A percentile compares a stretch with the other conserved stretches of the same genome.
phyloP scores from a whole-genome alignment of 2,797 vertebrate genomes.

The Pelobates cultripes region DNA sequence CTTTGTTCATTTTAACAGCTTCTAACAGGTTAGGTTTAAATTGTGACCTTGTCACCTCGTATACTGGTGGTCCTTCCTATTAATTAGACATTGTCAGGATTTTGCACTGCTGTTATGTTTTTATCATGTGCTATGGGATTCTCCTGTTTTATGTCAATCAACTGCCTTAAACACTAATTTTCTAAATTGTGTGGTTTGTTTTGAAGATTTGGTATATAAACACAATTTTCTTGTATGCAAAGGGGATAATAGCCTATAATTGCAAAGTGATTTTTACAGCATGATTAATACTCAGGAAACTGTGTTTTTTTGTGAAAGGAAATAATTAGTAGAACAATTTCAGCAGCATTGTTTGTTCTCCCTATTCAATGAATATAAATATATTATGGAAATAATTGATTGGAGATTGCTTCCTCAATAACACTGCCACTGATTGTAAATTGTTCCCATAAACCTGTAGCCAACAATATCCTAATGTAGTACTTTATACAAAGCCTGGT shows the following conservation, averaged over 20 bases:
- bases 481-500: slow-evolving; percentile 66
- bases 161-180: slow-evolving; percentile 22
- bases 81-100: slow-evolving; percentile 37
- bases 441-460: slow-evolving; percentile 65
- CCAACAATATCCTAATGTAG: slow-evolving; percentile 65
- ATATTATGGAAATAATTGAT: slow-evolving; percentile 81
- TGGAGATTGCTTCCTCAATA: slow-evolving; percentile 76
- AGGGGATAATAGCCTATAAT: slow-evolving; percentile 50
- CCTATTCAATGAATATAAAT: slow-evolving; percentile 72
- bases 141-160: slow-evolving; percentile 48
- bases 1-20: slow-evolving; percentile 18
- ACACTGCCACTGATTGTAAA: slow-evolving; percentile 74
- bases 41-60: slow-evolving; percentile 39
- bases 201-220: slow-evolving; percentile 46
- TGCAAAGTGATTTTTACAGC: slow-evolving; percentile 69
- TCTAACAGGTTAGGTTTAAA: slow-evolving; percentile 18
- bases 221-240: slow-evolving; percentile 39
- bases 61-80: slow-evolving; percentile 39
- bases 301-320: slow-evolving; percentile 74
- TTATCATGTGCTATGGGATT: slow-evolving; percentile 40
- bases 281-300: slow-evolving; percentile 74
- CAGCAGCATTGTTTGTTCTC: slow-evolving; percentile 41
- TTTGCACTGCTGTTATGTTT: slow-evolving; percentile 36
- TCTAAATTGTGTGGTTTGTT: slow-evolving; percentile 32
- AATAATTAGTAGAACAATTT: slow-evolving; percentile 76